Base-by-base conservation (phyloP, 2,888 invertebrate genomes). In the Entomobrya multifasciata region DNA sequence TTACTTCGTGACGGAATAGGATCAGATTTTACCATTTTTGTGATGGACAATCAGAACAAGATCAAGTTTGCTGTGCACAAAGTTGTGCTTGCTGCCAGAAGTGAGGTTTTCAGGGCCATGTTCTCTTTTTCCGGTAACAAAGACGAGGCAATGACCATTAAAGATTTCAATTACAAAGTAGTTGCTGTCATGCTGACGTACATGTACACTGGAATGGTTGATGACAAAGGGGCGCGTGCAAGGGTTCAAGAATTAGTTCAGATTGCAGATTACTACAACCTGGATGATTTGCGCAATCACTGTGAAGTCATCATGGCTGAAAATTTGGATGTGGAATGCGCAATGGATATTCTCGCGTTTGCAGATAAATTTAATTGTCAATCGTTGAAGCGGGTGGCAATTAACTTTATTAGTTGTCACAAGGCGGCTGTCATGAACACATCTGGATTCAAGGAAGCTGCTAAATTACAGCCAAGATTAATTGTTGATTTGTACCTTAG, bases 401-500 rank as follows among this genome's bases (percentile, higher is more conserved):
- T 22, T 11, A 0, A 57, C 17, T 52, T 52, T 52, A 17, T 52
- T 1, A 4, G 6, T 17, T 0, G 2, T 5, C n/a, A 52, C 52
- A 52, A 52, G 20, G 6, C 15, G 52, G 17, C 15, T n/a, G 52
- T 52, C 2, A n/a, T 30, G 36, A 30, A 65, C 15, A 65, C 36
- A 4, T 10, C 27, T 15, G 62, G 0, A n/a, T 25, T 65, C 13
- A 5, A 65, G 30, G 8, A 15, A 65, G 30, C 30, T n/a, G 15
- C 13, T 30, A 65, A 36, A 65, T 27, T 30, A 30, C 15, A 30
- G 10, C 52, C 52, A 52, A 17, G 1, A 17, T 8, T 52, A 1
- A 52, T 52, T 17, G 52, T 52, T n/a, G 52, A 52, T 52, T 52
- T 52, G 52, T 52, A 52, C n/a, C n/a, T n/a, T n/a, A n/a, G n/a